Evolutionary conservation across 1,140 invertebrate species (phyloP).

Genomic region (Caenorhabditis brenneri): DNA sequence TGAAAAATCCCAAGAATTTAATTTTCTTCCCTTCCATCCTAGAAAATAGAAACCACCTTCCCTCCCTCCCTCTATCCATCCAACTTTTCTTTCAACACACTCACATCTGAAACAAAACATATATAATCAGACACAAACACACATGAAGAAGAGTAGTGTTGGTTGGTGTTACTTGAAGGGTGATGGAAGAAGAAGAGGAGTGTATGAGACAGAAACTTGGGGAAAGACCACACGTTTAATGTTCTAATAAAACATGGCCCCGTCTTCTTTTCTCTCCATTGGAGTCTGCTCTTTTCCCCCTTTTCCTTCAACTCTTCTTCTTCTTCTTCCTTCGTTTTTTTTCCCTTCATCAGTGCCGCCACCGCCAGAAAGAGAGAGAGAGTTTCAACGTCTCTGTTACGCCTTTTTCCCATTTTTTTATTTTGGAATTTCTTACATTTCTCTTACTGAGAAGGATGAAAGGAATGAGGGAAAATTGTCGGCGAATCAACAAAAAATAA

Average conservation of each 20-base stretch:
- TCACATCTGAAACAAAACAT: too few relatives aligned
- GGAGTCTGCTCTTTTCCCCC: background rate
- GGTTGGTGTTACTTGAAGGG: too few relatives aligned
- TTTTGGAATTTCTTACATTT: constrained; percentile 4
- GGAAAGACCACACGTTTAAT: constrained; percentile 40
- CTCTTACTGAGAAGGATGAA: too few relatives aligned
- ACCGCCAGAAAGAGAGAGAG: background rate
- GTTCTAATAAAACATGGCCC: constrained; percentile 36
- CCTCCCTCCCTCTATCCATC: too few relatives aligned
- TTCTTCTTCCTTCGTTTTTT: background rate
- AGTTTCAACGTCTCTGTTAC: background rate
- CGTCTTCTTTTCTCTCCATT: background rate
- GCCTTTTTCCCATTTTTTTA: background rate
- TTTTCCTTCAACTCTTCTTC: background rate
- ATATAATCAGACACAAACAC: too few relatives aligned
- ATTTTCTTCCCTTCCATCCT: too few relatives aligned
- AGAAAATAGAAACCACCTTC: too few relatives aligned
- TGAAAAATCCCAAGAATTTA: too few relatives aligned
- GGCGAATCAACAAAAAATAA: background rate
- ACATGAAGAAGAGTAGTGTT: background rate
- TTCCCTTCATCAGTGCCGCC: constrained; percentile 25
- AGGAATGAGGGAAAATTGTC: too few relatives aligned
- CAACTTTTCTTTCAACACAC: too few relatives aligned
- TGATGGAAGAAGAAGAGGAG: too few relatives aligned
- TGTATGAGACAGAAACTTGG: background rate